These are phyloP conservation scores for Plectus sambesii DNA, from an alignment of 1,140 invertebrate genomes.

Conservation along the genomic window DNA sequence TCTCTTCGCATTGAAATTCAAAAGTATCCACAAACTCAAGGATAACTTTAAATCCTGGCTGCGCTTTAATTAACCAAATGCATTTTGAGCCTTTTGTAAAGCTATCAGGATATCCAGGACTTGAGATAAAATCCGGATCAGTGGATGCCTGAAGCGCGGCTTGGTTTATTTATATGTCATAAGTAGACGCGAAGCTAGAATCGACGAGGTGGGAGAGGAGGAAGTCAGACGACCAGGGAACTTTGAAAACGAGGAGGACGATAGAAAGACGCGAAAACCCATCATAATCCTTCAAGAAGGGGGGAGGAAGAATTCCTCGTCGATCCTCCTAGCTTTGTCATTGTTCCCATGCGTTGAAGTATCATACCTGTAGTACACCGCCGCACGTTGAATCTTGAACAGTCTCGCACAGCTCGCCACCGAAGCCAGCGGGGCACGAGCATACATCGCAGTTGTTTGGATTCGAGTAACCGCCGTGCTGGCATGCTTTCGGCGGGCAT, in stretches of 20 bases:
- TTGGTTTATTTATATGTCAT: not conserved
- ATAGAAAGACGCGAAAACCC: constrained; percentile 1
- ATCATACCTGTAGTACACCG: constrained; percentile 3
- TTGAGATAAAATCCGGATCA: constrained; percentile 15
- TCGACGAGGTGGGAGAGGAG: not conserved
- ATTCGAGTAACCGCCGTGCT: constrained; percentile 34
- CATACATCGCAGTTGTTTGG: constrained; percentile 39
- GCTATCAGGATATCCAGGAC: constrained; percentile 28
- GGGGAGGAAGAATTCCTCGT: not conserved
- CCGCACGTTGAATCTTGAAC: constrained; percentile 33
- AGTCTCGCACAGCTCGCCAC: constrained; percentile 27
- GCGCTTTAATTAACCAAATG: constrained; percentile 36
- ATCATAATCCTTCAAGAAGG: constrained; percentile 16
- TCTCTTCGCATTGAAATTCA: constrained; percentile 40
- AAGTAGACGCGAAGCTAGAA: not conserved
- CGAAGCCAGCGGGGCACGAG: constrained; percentile 33
- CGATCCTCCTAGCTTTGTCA: not conserved
- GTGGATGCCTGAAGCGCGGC: constrained; percentile 14
- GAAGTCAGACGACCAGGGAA: too few species aligned
- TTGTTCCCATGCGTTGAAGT: not conserved
- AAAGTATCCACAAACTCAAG: constrained; percentile 37
- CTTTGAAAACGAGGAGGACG: too few species aligned
- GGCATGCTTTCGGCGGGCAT: constrained; percentile 29
- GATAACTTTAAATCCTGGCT: constrained; percentile 28
- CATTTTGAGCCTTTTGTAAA: constrained; percentile 29